Base-by-base conservation (phyloP, 2,113 vertebrate genomes). In the Neofelis nebulosa region DNA sequence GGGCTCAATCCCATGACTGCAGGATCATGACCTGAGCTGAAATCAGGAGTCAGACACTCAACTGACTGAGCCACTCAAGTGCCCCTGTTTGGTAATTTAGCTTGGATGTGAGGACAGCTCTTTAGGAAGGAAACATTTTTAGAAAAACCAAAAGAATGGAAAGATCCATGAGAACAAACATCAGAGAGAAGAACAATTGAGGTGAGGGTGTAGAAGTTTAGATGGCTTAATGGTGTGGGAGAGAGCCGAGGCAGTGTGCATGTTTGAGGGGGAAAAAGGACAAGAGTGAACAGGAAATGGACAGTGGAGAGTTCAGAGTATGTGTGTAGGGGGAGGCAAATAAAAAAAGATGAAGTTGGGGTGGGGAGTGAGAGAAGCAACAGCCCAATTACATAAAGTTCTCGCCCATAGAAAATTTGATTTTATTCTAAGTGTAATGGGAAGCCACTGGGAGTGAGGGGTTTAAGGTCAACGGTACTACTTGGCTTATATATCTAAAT, bases 401-500 rank as follows among this genome's bases (percentile, higher is more conserved):
- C 14, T 27, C 66, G 6, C 7, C 61, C 88, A n/a, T 71, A 5
- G 19, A 25, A 81, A 48, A 1, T 73, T 41, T 83, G 12, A 52
- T 79, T 68, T 88, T 73, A 61, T 57, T 76, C 19, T 33, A 79
- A 85, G 11, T 38, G 1, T 52, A 33, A 87, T 74, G 27, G 36
- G 25, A 52, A 83, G 2, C 23, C 57, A 73, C 9, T 82, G 13
- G 3, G n/a, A 68, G 7, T 85, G 36, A 65, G 15, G 12, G 15
- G 10, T 78, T 89, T 68, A 95, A 91, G n/a, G 3, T 48, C 31
- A 45, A 57, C 4, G 16, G 12, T 48, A 50, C 11, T 11, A 73
- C 41, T 73, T 89, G 18, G 33, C 82, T 81, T 89, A 15, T 29
- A 68, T 16, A 74, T 50, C 16, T 79, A 83, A 91, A 74, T 68